Percentiles rank a stretch among this genome's conserved stretches.
phyloP scores from a whole-genome alignment of 2,113 vertebrate genomes.

The Nerophis lumbriciformis region DNA sequence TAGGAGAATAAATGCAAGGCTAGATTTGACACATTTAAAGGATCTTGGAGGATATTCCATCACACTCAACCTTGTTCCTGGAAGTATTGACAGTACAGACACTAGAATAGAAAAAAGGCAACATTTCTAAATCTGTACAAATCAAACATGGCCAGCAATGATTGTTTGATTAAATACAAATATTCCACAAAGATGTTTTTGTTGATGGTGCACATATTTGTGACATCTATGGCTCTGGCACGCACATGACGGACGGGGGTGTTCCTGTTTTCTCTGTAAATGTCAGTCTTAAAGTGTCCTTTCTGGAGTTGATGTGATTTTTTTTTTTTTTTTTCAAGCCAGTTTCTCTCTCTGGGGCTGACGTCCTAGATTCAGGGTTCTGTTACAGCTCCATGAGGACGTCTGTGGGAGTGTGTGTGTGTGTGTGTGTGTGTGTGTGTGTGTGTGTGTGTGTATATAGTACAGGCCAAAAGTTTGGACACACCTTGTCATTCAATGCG shows the following conservation, averaged over 20 bases:
- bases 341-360: constrained; percentile 7
- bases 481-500: no score
- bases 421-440: no score
- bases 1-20: no score
- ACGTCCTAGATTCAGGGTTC: constrained; percentile 62
- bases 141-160: no score
- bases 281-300: neutral
- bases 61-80: neutral
- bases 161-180: no score
- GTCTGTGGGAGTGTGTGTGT: constrained; percentile 1
- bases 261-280: neutral
- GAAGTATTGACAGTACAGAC: neutral
- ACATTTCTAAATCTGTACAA: no score
- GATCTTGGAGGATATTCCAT: neutral
- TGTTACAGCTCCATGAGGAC: constrained; percentile 61
- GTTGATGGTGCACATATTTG: neutral
- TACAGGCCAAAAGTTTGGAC: no score
- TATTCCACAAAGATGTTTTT: no score
- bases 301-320: neutral
- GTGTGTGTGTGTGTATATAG: no score
- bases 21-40: no score
- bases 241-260: neutral
- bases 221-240: neutral
- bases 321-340: constrained; percentile 9
- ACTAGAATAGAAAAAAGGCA: no score